Conservation (phyloP, 2,888 invertebrate species). For the Perizoma flavofasciatum region DNA sequence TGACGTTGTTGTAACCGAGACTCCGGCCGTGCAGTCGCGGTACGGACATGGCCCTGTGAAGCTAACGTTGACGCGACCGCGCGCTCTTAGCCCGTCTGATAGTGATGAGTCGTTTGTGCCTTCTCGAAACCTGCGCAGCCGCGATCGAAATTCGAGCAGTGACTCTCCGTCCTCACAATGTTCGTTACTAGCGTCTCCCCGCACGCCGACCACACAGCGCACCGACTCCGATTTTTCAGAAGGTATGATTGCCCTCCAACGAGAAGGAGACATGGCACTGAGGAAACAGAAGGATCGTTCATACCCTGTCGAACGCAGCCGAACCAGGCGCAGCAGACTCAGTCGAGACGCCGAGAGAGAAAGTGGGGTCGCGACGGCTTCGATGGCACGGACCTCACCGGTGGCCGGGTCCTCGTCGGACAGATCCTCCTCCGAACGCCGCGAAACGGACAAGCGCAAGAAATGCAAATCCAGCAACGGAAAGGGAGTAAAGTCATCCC, state of each 20-base stretch:
- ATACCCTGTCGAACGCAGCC: background rate
- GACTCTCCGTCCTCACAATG: constrained; percentile 27
- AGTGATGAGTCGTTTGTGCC: constrained; percentile 42
- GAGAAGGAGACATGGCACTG: background rate
- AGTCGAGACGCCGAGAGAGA: constrained; percentile 25
- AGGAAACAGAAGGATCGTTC: background rate
- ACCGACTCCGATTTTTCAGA: background rate
- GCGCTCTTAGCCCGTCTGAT: constrained; percentile 15
- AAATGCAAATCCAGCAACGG: constrained; percentile 34
- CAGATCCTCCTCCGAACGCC: constrained; percentile 10
- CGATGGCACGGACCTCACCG: constrained; percentile 28
- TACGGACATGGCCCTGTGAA: constrained; percentile 47
- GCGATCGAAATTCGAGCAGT: constrained; percentile 19
- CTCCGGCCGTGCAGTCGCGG: constrained; percentile 40
- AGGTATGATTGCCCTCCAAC: background rate
- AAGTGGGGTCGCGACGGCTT: constrained; percentile 21
- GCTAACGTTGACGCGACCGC: constrained; percentile 55
- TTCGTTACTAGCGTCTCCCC: constrained; percentile 10
- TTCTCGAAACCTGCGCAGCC: constrained; percentile 36
- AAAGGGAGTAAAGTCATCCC: constrained; percentile 34
- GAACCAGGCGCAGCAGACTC: constrained; percentile 10
- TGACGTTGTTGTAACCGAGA: constrained; percentile 71
- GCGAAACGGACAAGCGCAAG: constrained; percentile 11
- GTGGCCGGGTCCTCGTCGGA: background rate
- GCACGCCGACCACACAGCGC: constrained; percentile 1